phyloP scores from a whole-genome alignment of 2,888 invertebrate genomes.

The Caenorhabditis afra region DNA sequence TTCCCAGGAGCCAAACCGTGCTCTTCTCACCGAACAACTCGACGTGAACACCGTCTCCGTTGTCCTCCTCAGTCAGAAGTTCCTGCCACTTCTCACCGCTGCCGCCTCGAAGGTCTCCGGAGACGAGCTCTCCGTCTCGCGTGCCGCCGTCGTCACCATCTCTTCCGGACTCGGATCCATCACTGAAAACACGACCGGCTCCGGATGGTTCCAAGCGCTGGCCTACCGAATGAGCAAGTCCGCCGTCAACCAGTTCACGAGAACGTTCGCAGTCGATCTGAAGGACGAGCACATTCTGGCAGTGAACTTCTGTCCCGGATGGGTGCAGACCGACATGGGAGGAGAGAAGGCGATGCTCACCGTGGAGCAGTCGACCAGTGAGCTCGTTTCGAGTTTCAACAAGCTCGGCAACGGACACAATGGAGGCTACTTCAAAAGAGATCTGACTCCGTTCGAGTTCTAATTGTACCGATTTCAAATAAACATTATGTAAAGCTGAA shows the following conservation, averaged over 20 bases:
- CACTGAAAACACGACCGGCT: conserved; percentile 54
- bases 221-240: conserved; percentile 66
- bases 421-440: conserved; percentile 59
- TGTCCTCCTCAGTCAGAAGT: conserved; percentile 55
- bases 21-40: conserved; percentile 85
- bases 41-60: conserved; percentile 85
- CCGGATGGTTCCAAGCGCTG: conserved; percentile 41
- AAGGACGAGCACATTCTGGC: conserved; percentile 61
- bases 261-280: conserved; percentile 62
- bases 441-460: conserved; percentile 44
- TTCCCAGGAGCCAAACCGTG: conserved; percentile 81
- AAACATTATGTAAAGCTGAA: not conserved
- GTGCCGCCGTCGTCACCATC: conserved; percentile 57
- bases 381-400: conserved; percentile 54
- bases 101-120: conserved; percentile 51
- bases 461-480: not conserved
- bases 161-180: conserved; percentile 62
- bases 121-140: conserved; percentile 38
- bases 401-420: conserved; percentile 49
- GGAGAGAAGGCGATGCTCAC: conserved; percentile 57
- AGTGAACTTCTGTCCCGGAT: conserved; percentile 67
- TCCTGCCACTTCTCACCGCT: conserved; percentile 57
- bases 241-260: conserved; percentile 71
- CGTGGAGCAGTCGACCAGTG: conserved; percentile 58
- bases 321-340: conserved; percentile 74